Evolutionary conservation across 2,113 vertebrate species (phyloP).

Genomic region (Bucco capensis): DNA sequence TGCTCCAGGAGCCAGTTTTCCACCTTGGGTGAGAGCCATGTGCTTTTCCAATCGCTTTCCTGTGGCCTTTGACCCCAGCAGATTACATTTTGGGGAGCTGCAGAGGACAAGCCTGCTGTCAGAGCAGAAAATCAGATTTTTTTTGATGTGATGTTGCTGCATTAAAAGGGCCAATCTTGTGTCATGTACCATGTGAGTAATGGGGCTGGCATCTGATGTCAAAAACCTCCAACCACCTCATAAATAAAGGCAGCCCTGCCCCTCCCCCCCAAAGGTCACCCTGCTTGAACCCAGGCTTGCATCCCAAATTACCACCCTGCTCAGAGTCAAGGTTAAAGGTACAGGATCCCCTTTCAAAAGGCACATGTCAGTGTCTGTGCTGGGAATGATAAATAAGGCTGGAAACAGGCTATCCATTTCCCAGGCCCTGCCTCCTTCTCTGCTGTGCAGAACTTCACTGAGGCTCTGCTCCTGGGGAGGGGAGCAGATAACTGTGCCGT

Average conservation of each 20-base stretch:
- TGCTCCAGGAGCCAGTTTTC: neutral
- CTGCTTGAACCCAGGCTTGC: conserved; percentile 61
- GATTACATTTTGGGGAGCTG: conserved; percentile 52
- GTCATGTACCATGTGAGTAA: conserved; percentile 77
- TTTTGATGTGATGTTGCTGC: conserved; percentile 67
- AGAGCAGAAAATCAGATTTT: conserved; percentile 70
- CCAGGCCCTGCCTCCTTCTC: neutral
- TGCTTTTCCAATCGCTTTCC: conserved; percentile 37
- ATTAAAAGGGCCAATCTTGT: conserved; percentile 74
- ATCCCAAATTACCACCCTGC: conserved; percentile 70
- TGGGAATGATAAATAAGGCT: conserved; percentile 72
- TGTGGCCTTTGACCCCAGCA: conserved; percentile 55
- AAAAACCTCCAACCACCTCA: conserved; percentile 71
- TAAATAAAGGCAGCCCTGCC: conserved; percentile 74
- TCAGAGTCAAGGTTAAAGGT: conserved; percentile 78
- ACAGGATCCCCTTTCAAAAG: conserved; percentile 78
- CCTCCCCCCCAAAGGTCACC: conserved; percentile 71
- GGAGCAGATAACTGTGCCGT: neutral
- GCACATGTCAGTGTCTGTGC: conserved; percentile 69
- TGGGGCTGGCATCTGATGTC: conserved; percentile 75
- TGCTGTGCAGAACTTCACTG: neutral
- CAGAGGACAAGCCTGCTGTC: conserved; percentile 59
- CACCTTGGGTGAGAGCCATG: neutral
- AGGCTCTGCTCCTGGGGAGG: neutral
- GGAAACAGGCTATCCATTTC: conserved; percentile 64